Evolutionary conservation across 2,888 invertebrate species (phyloP), one percentile per base, ranked within the genome.

Genomic region (Eristalinus sepulchralis): DNA sequence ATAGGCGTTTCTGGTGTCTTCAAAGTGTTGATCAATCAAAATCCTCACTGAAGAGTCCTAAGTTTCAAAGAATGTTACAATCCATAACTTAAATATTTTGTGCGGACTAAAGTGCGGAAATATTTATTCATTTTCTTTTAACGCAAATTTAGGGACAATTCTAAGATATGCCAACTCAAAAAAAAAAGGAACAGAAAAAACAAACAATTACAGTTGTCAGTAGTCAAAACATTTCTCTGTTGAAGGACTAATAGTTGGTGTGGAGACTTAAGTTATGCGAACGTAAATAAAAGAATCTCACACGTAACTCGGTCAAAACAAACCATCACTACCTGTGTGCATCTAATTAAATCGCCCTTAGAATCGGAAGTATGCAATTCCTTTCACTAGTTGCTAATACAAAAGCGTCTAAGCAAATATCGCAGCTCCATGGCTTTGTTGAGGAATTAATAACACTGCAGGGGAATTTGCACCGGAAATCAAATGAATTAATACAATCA

Each of bases 401-500:
- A 86, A 77, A 70, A 71, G 70, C 82, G 66, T 75, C 70, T 79
- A 71, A 83, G 79, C 83, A 83, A 83, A 83, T 86, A 86, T 71
- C 62, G 59, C 53, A 70, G 59, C 53, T 73, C 71, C 70, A 83
- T 83, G 55, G 78, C 86, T 78, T 83, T 79, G 86, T 79, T 70
- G 20, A 71, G 71, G 83, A 86, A 86, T 86, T 86, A 86, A 83
- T 86, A 86, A 86, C 86, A 86, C 83, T 86, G 86, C 86, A 86
- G 86, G 75, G 83, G 57, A 79, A 67, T 27, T 83, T 78, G 78
- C 78, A 75, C 73, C 86, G 86, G 86, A 86, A 86, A 86, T 86
- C 86, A 86, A 83, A 83, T 77, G 83, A 86, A 83, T 86, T 86
- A 83, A 86, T 86, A 78, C 83, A 86, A 86, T 86, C 86, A 86